Evolutionary conservation across 2,797 vertebrate species (phyloP), one percentile per base, ranked within the genome.

Genomic region (Peromyscus melanophrys): DNA sequence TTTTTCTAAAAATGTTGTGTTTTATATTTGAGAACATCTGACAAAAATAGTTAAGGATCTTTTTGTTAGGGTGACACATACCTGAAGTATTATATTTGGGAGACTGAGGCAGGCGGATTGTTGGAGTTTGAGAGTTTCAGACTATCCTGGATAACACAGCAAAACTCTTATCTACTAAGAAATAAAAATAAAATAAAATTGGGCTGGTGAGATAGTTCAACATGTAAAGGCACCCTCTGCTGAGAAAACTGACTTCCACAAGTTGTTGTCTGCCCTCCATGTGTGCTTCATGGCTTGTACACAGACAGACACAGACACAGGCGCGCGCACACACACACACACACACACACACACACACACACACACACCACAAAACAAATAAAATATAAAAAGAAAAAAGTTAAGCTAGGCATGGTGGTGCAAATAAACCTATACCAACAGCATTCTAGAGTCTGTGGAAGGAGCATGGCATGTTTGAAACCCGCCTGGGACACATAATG

Each of bases 21-120:
- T 90, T 90, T 82, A 57, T 91, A 17, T 78, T 67, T 78, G 25
- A 69, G 65, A 81, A 37, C 34, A 55, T 40, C 61, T 82, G 4
- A 69, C 90, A 57, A 82, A 73, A 71, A 46, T 91, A 59, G 29
- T 40, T 69, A n/a, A 73, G 21, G 63, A 34, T 29, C 23, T 73
- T 83, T 82, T 92, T 81, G 49, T 37, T 29, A 81, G 12, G 8
- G 46, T 55, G 23, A 23, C 5, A 37, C 0, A 14, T 37, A 69
- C 43, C 63, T 52, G 43, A 49, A 69, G 31, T 46, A 63, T 59
- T 61, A 46, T 65, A 43, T 85, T 34, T 65, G 31, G 63, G 55
- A 85, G 29, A 31, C 16, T 5, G 43, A 52, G 83, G 76, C 5
- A 21, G 34, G 46, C 55, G 46, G 46, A 12, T n/a, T 49, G 37